Base-by-base conservation (phyloP, 2,888 invertebrate genomes). In the Slavum lentiscoides region DNA sequence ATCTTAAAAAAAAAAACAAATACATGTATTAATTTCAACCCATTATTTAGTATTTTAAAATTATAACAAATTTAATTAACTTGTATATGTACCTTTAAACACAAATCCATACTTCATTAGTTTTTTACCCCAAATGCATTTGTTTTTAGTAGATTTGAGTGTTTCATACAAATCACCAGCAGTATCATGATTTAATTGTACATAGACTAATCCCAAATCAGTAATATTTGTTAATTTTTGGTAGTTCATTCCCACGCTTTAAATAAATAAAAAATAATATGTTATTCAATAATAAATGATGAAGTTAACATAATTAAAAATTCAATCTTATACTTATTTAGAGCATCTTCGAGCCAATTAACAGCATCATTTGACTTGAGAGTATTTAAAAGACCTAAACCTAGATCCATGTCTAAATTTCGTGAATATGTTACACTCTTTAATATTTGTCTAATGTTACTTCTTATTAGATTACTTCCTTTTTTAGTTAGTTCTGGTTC, bases 361-460 rank as follows among this genome's bases (percentile, higher is more conserved):
- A 82, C 8, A 9, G 82, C 82, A 58, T 82, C 77, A 43, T 69
- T n/a, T 59, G 76, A 30, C 11, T 17, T 80, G 3, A 82, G 72
- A 81, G 86, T 84, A 72, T 87, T 85, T 15, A 88, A 84, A 82
- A 86, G 86, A 23, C 84, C 84, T 53, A 87, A 84, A 19, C 87
- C 86, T 23, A 87, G 84, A 64, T 85, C 85, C 19, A 85, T 82
- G 83, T 88, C 87, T 62, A 88, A 85, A 39, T 84, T 83, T 64
- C 85, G 84, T 23, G 77, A 53, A 64, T 80, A 80, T 62, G 70
- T 80, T 7, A 80, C 77, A 70, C 70, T 80, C 64, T 70, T 80
- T 70, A 80, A 80, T 62, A 80, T 70, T 55, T 80, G 77, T 23
- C 77, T 62, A 1, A 80, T 70, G 55, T 70, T 80, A 72, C 39